Base-by-base conservation (phyloP, 1,140 invertebrate species). In the Matsumurasca onukii region DNA sequence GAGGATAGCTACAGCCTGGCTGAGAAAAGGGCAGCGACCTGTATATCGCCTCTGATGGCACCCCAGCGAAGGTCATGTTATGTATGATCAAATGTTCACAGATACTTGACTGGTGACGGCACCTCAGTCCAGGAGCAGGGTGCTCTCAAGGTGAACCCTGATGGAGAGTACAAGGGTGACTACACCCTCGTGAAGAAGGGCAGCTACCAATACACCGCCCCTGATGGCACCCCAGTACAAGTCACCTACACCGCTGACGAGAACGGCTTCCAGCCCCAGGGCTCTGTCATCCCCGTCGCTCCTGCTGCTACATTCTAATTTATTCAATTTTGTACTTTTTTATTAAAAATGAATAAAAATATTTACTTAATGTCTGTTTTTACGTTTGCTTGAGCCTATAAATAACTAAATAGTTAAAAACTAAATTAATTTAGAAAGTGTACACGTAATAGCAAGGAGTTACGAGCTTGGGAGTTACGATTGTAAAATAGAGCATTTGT, bases 261-360 rank as follows among this genome's bases (percentile, higher is more conserved):
- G 62, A 78, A 89, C 67, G 90, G 90, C 12, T 91, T 89, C 82
- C 86, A 86, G 66, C 86, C 89, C n/a, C 77, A 79, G 68, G 85
- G 85, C 15, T 84, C 78, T 3, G 84, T 86, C 75, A 73, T 88
- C 29, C 82, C 82, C 3, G 31, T 71, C 49, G 25, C 45, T 12
- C 90, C 90, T 0, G 88, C 88, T 17, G 5, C 34, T 39, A n/a
- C n/a, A n/a, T n/a, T n/a, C n/a, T n/a, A n/a, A n/a, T n/a, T n/a
- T n/a, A n/a, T n/a, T n/a, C n/a, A n/a, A n/a, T n/a, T n/a, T n/a
- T n/a, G n/a, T n/a, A n/a, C n/a, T n/a, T n/a, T n/a, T n/a, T n/a
- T n/a, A n/a, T n/a, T n/a, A n/a, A n/a, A n/a, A n/a, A n/a, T n/a
- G n/a, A n/a, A n/a, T n/a, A n/a, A n/a, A n/a, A n/a, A n/a, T n/a